Evolutionary conservation across 2,113 vertebrate species (phyloP).

Genomic region (Syngnathoides biaculeatus): DNA sequence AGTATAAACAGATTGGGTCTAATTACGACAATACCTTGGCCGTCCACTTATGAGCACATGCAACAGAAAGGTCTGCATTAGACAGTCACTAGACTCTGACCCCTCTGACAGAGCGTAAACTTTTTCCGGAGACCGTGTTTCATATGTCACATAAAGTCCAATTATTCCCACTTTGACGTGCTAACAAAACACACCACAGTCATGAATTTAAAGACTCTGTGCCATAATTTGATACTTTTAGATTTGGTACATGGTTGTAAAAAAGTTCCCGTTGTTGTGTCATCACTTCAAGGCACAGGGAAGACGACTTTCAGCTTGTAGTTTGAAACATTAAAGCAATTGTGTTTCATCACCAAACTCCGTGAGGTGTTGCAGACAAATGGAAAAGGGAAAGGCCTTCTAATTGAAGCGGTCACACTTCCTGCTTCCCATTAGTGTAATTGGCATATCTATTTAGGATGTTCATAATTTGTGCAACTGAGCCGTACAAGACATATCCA

Average conservation of each 20-base stretch:
- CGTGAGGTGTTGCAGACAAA: conserved; percentile 62
- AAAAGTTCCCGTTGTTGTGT: conserved; percentile 35
- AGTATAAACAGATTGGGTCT: too few relatives aligned
- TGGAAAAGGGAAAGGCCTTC: conserved; percentile 51
- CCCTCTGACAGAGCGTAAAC: conserved; percentile 13
- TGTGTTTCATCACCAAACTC: conserved; percentile 53
- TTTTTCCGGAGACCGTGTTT: conserved; percentile 16
- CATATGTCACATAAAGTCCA: conserved; percentile 48
- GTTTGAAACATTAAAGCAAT: conserved; percentile 28
- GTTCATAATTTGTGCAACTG: conserved; percentile 62
- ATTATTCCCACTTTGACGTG: conserved; percentile 42
- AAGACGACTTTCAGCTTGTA: conserved; percentile 42
- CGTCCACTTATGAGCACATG: conserved; percentile 8
- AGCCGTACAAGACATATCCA: conserved; percentile 59
- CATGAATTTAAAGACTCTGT: conserved; percentile 31
- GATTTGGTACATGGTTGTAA: conserved; percentile 25
- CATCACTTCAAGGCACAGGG: conserved; percentile 37
- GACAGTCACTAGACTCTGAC: conserved; percentile 48
- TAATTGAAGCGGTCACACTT: conserved; percentile 67
- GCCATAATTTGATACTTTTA: conserved; percentile 43
- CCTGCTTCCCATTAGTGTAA: conserved; percentile 67
- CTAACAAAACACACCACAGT: conserved; percentile 30
- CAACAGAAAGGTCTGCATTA: conserved; percentile 15
- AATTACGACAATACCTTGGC: background rate
- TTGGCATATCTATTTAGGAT: conserved; percentile 68